Base-by-base conservation (phyloP, 2,113 vertebrate species). In the Podarcis raffonei region DNA sequence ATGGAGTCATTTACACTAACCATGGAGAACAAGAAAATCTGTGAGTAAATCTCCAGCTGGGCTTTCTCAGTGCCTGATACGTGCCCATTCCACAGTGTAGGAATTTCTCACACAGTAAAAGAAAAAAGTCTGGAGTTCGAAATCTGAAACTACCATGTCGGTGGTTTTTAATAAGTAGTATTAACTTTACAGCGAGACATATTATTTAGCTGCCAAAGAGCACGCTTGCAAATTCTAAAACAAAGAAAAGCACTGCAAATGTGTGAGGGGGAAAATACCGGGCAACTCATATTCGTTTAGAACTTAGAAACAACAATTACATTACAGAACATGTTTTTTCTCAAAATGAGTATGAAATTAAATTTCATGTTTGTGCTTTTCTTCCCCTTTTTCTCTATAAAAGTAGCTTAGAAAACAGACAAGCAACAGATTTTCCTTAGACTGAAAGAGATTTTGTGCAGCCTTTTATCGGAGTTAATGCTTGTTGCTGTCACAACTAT, bases 31-130 rank as follows among this genome's bases (percentile, higher is more conserved):
- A 76, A 78, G 27, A 92, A 81, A 93, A 95, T 91, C 15, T 75
- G 83, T 74, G 83, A 92, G 87, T 89, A 93, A 93, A 91, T 27
- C 69, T 81, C 80, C 94, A 95, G 91, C 92, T 95, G 89, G 83
- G 37, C 88, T 76, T 65, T 83, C 83, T 83, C 85, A 74, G 81
- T 22, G 89, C 77, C 76, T 69, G 53, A 91, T 93, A 93, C 0
- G 16, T 87, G 53, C 30, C 74, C 93, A 86, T 94, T 88, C 90
- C 80, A 90, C 71, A 88, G 84, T 23, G 65, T 83, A 59, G 66
- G 78, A n/a, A 86, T 92, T 92, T 90, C 82, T 94, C 72, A 78
- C 42, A 42, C 81, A 72, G 76, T 39, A 88, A 83, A 72, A 37
- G n/a, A 66, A 91, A 94, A 92, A 84, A 92, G 83, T 78, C 77